Conservation (phyloP, 1,140 invertebrate species). For the Adelges cooleyi region DNA sequence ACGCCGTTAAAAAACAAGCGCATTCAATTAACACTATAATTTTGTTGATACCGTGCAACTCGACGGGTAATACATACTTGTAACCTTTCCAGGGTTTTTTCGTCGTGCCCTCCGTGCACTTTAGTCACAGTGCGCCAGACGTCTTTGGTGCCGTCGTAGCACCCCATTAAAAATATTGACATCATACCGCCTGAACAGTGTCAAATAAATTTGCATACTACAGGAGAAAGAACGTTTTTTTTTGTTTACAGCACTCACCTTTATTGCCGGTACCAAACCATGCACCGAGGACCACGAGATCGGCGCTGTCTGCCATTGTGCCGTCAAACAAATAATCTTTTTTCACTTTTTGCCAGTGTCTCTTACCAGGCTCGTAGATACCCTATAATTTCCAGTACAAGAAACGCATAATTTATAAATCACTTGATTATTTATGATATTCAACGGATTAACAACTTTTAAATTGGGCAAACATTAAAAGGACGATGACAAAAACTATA, state of each 20-base stretch:
- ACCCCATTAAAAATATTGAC: constrained; percentile 88
- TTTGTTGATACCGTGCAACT: too few species aligned
- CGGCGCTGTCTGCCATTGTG: constrained; percentile 87
- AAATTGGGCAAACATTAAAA: too few species aligned
- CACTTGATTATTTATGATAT: not conserved
- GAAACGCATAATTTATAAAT: not conserved
- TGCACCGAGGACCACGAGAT: constrained; percentile 82
- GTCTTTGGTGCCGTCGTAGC: constrained; percentile 54
- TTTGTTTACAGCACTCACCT: constrained; percentile 40
- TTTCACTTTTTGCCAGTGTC: constrained; percentile 91
- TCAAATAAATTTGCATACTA: not conserved
- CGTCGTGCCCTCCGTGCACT: constrained; percentile 76
- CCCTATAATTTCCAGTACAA: constrained; percentile 46
- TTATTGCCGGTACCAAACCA: constrained; percentile 90
- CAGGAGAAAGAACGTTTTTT: not conserved
- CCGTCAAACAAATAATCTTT: constrained; percentile 85
- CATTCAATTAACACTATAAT: too few species aligned
- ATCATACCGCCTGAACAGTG: constrained; percentile 63
- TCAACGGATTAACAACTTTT: too few species aligned
- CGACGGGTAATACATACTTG: constrained; percentile 45
- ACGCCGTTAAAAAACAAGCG: too few species aligned
- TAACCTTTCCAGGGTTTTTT: constrained; percentile 63
- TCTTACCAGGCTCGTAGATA: constrained; percentile 82
- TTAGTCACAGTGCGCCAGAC: constrained; percentile 80
- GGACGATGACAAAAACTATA: too few species aligned